A percentile compares a stretch with the other conserved stretches of the same genome.
Conservation (phyloP, 64 coral and sea anemone genomes). For the Dendrophyllia cribrosa region DNA sequence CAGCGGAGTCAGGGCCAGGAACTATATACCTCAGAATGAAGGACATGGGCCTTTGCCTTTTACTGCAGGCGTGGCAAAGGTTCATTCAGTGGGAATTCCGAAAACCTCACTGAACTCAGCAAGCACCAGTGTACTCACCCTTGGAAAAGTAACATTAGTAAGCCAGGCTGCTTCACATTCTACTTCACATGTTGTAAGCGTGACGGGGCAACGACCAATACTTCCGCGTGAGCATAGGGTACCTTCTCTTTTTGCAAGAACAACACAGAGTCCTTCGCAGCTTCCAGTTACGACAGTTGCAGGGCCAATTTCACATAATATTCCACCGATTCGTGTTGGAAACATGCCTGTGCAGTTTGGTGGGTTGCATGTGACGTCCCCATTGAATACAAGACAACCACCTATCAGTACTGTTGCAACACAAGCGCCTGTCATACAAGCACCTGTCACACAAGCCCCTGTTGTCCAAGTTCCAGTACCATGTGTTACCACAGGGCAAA, state of each 20-base stretch:
- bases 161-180: background rate
- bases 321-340: background rate
- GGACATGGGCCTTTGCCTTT: background rate
- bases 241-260: background rate
- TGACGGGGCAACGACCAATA: slow-evolving; percentile 1
- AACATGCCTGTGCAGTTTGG: slow-evolving; percentile 38
- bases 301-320: background rate
- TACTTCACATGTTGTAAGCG: background rate
- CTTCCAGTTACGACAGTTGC: slow-evolving; percentile 3
- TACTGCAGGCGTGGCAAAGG: background rate
- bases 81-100: slow-evolving; percentile 13
- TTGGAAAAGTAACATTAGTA: slow-evolving; percentile 10
- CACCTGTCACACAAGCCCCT: slow-evolving; percentile 32
- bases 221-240: slow-evolving; percentile 18
- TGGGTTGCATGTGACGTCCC: background rate
- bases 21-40: slow-evolving; percentile 50
- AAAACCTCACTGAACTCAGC: background rate
- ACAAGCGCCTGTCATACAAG: slow-evolving; percentile 35
- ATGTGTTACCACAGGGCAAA: slow-evolving; percentile 27
- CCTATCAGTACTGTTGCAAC: background rate
- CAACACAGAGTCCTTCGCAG: background rate
- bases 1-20: slow-evolving; percentile 81
- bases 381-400: background rate
- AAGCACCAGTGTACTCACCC: background rate
- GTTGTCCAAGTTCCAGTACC: background rate